Percentiles rank a stretch among this genome's conserved stretches.
Evolutionary conservation across 2,797 vertebrate species (phyloP).

Genomic region (Harpagifer antarcticus): DNA sequence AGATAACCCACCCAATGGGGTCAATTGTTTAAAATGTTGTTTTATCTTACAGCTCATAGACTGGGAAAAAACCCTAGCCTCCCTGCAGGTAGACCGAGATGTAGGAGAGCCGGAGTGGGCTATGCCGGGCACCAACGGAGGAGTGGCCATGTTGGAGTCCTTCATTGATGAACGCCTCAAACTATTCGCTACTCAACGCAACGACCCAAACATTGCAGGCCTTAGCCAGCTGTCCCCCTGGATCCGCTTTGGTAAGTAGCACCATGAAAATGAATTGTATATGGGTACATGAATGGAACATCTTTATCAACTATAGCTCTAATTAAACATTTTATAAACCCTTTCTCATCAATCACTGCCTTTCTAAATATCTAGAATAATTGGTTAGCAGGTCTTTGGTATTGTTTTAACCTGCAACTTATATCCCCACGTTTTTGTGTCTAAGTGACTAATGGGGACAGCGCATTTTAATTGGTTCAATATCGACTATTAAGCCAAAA

Average conservation of each 20-base stretch:
- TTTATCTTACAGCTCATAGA: conserved; percentile 78
- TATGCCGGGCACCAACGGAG: conserved; percentile 81
- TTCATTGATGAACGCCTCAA: conserved; percentile 87
- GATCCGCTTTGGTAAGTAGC: conserved; percentile 89
- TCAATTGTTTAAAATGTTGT: too few species aligned
- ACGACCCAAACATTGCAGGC: conserved; percentile 87
- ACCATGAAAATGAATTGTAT: not conserved
- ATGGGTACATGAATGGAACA: not conserved
- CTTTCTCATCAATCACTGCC: not conserved
- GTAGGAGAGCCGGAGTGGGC: conserved; percentile 90
- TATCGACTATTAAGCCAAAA: too few species aligned
- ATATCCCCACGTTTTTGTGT: too few species aligned
- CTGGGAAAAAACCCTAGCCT: conserved; percentile 86
- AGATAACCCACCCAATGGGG: too few species aligned
- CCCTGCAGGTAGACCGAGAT: conserved; percentile 84
- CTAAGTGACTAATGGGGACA: too few species aligned
- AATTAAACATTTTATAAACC: not conserved
- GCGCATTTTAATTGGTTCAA: too few species aligned
- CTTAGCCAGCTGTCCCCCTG: conserved; percentile 93
- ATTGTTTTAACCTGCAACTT: too few species aligned
- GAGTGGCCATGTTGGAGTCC: conserved; percentile 86
- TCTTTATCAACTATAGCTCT: not conserved
- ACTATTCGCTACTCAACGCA: conserved; percentile 83
- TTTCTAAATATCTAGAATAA: not conserved
- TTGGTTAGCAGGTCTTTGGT: not conserved